phyloP scores from a whole-genome alignment of 2,797 vertebrate genomes.

The Rhinichthys osculus region DNA sequence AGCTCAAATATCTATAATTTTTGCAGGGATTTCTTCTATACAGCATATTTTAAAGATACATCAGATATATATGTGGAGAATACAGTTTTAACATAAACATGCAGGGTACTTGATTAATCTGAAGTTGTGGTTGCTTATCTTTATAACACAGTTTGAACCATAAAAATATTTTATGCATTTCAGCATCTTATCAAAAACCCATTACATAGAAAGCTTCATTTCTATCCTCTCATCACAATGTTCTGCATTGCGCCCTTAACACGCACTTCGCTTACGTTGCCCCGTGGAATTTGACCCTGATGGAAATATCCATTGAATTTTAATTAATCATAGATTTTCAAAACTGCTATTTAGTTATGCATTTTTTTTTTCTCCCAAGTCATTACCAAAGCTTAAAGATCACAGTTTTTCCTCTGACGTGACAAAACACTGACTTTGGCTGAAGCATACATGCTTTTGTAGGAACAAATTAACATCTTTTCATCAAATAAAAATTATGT shows the following conservation, averaged over 20 bases:
- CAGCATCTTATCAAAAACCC: neutral
- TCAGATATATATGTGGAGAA: neutral
- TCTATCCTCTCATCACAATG: neutral
- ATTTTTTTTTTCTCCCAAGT: neutral
- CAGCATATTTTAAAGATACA: neutral
- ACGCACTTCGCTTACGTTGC: neutral
- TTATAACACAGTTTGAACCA: neutral
- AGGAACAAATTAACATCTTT: neutral
- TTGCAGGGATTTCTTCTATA: neutral
- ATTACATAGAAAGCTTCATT: neutral
- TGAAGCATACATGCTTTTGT: neutral
- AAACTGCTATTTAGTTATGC: neutral
- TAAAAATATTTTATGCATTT: neutral
- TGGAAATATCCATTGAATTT: constrained; percentile 11
- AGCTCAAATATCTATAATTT: too few relatives aligned
- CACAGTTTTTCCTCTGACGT: neutral
- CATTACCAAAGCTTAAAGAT: neutral
- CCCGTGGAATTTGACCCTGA: neutral
- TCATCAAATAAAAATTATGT: neutral
- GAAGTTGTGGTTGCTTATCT: neutral
- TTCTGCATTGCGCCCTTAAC: neutral
- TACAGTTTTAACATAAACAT: neutral
- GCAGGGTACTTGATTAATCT: neutral
- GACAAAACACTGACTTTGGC: neutral
- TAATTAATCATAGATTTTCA: neutral